Conservation (phyloP, 2,888 invertebrate species). For the Agrochola litura region DNA sequence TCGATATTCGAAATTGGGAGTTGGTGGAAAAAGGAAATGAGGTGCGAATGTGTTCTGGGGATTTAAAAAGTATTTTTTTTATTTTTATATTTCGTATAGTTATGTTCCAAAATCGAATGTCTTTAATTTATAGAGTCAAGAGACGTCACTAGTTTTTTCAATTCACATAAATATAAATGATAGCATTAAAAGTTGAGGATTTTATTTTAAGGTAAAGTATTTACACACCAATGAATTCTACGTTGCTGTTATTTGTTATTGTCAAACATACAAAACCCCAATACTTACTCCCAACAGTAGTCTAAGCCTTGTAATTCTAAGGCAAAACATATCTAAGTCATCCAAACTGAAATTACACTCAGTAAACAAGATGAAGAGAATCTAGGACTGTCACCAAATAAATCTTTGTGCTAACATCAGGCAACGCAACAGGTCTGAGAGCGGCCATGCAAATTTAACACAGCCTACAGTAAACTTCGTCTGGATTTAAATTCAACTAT, state of each 20-base stretch:
- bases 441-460: slow-evolving; percentile 62
- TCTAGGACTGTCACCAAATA: slow-evolving; percentile 60
- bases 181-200: neutral
- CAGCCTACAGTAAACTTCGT: slow-evolving; percentile 62
- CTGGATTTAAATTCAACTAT: slow-evolving; percentile 49
- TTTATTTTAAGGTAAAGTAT: too few relatives aligned
- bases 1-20: slow-evolving; percentile 26
- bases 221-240: neutral
- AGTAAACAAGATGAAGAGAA: slow-evolving; percentile 44
- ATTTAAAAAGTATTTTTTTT: neutral
- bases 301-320: neutral
- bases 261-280: neutral
- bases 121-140: neutral
- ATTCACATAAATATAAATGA: too few relatives aligned
- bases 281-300: too few relatives aligned
- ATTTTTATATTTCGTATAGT: neutral
- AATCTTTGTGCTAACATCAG: slow-evolving; percentile 52
- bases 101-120: neutral
- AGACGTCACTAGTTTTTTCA: neutral
- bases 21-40: slow-evolving; percentile 1
- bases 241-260: too few relatives aligned
- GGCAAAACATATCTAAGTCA: neutral
- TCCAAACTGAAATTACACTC: slow-evolving; percentile 24
- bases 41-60: neutral
- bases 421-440: slow-evolving; percentile 65